Percentiles rank a stretch among this genome's conserved stretches.
Evolutionary conservation across 1,140 invertebrate genomes (phyloP).

Genomic region (Atta texana): DNA sequence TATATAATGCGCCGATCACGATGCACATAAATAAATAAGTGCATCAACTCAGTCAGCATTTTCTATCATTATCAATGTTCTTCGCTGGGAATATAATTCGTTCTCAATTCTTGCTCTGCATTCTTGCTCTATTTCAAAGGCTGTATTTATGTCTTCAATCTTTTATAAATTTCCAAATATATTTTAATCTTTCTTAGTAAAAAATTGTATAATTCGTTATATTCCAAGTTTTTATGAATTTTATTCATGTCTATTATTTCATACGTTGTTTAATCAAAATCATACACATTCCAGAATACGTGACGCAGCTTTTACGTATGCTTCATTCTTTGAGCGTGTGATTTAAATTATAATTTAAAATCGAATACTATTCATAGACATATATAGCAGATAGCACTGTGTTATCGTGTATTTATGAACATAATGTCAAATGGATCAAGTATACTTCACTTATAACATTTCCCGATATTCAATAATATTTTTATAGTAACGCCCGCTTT

Average conservation of each 20-base stretch:
- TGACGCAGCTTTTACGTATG: neutral
- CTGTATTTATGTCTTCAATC: neutral
- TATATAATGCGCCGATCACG: neutral
- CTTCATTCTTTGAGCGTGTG: neutral
- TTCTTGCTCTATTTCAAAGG: neutral
- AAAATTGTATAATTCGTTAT: neutral
- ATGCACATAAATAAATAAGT: neutral
- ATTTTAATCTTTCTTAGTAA: neutral
- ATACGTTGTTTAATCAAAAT: neutral
- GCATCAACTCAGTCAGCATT: neutral
- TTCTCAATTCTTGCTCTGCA: neutral
- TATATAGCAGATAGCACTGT: neutral
- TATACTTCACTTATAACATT: neutral
- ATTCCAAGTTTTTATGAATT: neutral
- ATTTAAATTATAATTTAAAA: constrained; percentile 24
- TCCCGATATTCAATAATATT: neutral
- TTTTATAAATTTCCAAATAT: neutral
- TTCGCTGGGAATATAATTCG: neutral
- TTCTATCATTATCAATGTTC: neutral
- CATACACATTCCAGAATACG: neutral
- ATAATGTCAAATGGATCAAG: neutral
- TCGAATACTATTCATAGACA: neutral
- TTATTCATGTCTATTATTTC: neutral
- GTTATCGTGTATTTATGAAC: neutral
- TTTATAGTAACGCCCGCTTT: constrained; percentile 5